These are phyloP conservation scores for Cremastinae sp. DNA, from an alignment of 2,888 invertebrate species.

Conservation along the genomic window DNA sequence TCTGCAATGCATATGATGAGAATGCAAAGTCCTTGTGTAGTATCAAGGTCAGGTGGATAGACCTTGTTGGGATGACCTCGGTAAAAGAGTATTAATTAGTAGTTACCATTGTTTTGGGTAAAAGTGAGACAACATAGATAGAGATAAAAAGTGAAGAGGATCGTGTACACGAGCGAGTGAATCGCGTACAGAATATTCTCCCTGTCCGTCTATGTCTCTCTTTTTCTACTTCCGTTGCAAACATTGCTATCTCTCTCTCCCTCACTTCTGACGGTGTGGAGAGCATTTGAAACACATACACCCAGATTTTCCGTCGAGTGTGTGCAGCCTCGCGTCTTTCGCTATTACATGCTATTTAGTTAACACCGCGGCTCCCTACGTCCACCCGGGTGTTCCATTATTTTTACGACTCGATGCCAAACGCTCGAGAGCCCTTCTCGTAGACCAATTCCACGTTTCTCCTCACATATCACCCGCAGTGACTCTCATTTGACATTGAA, in stretches of 20 bases:
- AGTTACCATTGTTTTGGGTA: slow-evolving; percentile 67
- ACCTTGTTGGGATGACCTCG: slow-evolving; percentile 33
- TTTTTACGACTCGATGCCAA: slow-evolving; percentile 77
- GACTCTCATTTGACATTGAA: slow-evolving; percentile 60
- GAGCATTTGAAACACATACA: slow-evolving; percentile 51
- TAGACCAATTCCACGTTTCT: slow-evolving; percentile 67
- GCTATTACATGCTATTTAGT: slow-evolving; percentile 77
- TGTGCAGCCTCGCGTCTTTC: slow-evolving; percentile 64
- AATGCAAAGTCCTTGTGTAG: slow-evolving; percentile 18
- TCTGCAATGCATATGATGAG: too few relatives aligned
- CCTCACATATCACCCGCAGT: slow-evolving; percentile 60
- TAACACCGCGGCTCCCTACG: slow-evolving; percentile 65
- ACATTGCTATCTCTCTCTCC: slow-evolving; percentile 4
- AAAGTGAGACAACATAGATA: slow-evolving; percentile 10
- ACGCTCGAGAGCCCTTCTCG: slow-evolving; percentile 69
- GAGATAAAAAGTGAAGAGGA: background rate
- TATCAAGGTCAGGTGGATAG: slow-evolving; percentile 55
- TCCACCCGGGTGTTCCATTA: slow-evolving; percentile 74
- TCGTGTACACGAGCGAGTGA: slow-evolving; percentile 22
- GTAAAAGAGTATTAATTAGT: slow-evolving; percentile 62
- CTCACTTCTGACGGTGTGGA: slow-evolving; percentile 37
- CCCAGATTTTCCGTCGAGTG: slow-evolving; percentile 57
- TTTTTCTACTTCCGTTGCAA: too few relatives aligned
- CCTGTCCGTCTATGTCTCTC: background rate
- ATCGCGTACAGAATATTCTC: background rate